Evolutionary conservation across 2,797 vertebrate species (phyloP).

Genomic region (Melanogrammus aeglefinus): DNA sequence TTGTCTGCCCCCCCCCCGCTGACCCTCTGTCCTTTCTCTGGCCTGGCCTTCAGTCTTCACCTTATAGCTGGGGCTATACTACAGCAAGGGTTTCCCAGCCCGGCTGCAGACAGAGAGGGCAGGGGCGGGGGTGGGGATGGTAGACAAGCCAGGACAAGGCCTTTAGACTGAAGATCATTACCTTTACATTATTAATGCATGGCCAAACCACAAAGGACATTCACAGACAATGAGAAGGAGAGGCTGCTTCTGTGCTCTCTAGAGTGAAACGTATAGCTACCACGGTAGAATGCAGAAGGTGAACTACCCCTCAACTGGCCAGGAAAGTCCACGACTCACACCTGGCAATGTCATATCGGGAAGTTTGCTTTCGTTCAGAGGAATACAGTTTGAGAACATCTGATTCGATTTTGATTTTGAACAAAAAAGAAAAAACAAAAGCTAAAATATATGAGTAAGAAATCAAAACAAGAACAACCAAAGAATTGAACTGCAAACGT

Average conservation of each 20-base stretch:
- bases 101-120: conserved; percentile 32
- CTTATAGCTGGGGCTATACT: neutral
- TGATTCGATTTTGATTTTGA: neutral
- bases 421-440: neutral
- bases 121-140: conserved; percentile 12
- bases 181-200: conserved; percentile 80
- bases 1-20: conserved; percentile 11
- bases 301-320: neutral
- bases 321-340: neutral
- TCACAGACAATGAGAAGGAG: conserved; percentile 62
- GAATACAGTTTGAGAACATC: neutral
- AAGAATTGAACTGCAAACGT: too few species aligned
- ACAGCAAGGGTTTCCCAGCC: neutral
- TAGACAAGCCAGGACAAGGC: conserved; percentile 64
- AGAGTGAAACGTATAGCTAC: conserved; percentile 31
- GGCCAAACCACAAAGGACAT: conserved; percentile 77
- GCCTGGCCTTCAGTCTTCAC: neutral
- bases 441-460: neutral
- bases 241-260: conserved; percentile 44
- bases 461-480: neutral
- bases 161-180: conserved; percentile 79
- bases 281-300: conserved; percentile 28
- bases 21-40: neutral
- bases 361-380: neutral
- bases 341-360: neutral